Evolutionary conservation across 1,140 invertebrate genomes (phyloP).

Genomic region (Drosophila willistoni): DNA sequence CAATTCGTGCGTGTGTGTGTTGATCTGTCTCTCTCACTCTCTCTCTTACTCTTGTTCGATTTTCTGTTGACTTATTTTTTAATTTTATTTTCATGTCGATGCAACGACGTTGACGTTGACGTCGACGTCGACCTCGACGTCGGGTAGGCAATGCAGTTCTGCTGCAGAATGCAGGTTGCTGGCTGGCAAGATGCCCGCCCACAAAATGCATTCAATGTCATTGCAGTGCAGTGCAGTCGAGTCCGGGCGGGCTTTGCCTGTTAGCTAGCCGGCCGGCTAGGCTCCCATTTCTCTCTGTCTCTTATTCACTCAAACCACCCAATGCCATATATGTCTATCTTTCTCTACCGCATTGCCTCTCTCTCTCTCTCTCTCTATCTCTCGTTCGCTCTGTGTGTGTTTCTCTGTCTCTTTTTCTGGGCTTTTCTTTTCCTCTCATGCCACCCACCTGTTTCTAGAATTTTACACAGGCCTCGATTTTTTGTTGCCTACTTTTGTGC

Average conservation of each 20-base stretch:
- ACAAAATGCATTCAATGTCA: conserved; percentile 69
- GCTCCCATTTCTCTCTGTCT: neutral
- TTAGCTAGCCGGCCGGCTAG: conserved; percentile 28
- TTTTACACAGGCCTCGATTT: conserved; percentile 38
- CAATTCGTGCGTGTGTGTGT: conserved; percentile 44
- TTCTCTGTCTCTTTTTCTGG: neutral
- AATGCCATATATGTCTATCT: neutral
- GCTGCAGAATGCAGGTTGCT: neutral
- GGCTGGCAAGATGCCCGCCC: conserved; percentile 7
- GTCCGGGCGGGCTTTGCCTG: conserved; percentile 6
- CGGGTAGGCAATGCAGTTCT: neutral
- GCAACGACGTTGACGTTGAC: conserved; percentile 8
- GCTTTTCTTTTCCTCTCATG: neutral
- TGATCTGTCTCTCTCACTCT: neutral
- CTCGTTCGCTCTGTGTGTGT: neutral
- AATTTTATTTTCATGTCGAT: conserved; percentile 58
- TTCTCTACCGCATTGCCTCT: neutral
- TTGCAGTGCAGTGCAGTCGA: conserved; percentile 37
- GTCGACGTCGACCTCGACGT: conserved; percentile 8
- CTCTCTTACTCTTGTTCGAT: conserved; percentile 54
- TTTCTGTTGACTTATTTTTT: conserved; percentile 77
- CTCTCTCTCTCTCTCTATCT: conserved; percentile 1
- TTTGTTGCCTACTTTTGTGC: conserved; percentile 56
- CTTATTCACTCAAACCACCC: neutral
- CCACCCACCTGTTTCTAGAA: conserved; percentile 26